Conservation (phyloP, 2,797 vertebrate species). For the Clamator glandarius region DNA sequence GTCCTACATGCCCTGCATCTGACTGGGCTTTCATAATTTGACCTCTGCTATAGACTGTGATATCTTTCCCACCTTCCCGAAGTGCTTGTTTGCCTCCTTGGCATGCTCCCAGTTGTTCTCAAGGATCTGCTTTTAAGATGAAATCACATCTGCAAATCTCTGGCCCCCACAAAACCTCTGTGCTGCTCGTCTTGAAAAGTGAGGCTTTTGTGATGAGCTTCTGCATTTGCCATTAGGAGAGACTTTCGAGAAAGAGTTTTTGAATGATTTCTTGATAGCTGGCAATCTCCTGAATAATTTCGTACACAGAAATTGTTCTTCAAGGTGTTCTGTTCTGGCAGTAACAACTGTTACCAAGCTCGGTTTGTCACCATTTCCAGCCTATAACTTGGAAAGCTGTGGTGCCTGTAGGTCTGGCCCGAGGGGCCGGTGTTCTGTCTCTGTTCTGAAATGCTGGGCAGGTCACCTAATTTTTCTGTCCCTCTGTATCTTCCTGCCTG, state of each 20-base stretch:
- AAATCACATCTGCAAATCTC: not conserved
- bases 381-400: not conserved
- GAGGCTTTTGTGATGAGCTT: not conserved
- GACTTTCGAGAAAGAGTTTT: not conserved
- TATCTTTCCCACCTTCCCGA: not conserved
- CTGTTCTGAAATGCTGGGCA: not conserved
- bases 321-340: not conserved
- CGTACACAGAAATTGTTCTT: not conserved
- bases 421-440: not conserved
- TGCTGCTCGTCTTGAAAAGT: not conserved
- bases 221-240: slow-evolving; percentile 23
- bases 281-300: slow-evolving; percentile 17
- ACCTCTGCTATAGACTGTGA: not conserved
- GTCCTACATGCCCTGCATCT: not conserved
- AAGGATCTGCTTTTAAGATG: slow-evolving; percentile 38
- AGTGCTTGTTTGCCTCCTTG: not conserved
- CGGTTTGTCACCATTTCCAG: slow-evolving; percentile 4
- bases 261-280: slow-evolving; percentile 13
- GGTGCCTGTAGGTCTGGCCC: not conserved
- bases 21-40: not conserved
- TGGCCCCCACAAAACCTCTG: not conserved
- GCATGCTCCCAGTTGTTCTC: not conserved
- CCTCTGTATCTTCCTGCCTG: not conserved
- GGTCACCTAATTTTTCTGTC: not conserved
- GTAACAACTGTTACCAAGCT: not conserved